Evolutionary conservation across 2,113 vertebrate genomes (phyloP), one percentile per base, ranked within the genome.

Genomic region (Sialia sialis): DNA sequence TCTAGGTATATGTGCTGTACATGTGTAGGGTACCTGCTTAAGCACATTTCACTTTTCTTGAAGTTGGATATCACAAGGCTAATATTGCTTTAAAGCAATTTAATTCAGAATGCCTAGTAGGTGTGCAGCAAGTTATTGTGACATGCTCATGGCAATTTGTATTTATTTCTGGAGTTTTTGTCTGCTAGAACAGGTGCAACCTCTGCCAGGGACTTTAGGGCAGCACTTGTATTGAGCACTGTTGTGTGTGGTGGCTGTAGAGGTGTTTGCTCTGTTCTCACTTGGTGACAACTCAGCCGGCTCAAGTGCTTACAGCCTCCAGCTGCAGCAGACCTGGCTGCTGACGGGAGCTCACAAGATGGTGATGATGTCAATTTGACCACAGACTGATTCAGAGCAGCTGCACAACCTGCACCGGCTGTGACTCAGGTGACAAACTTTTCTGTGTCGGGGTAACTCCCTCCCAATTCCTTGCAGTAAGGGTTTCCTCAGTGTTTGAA

Each of bases 281-380:
- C 11, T 26, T 44, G 4, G 2, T 56, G 30, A 21, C 39, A 83
- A 64, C 17, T 10, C 48, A 22, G 9, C 48, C 43, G 44, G 1
- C 16, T 59, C 22, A 23, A 43, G 29, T 0, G 5, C 8, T 8
- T 2, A 0, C 19, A 58, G 2, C 4, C 18, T 74, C 36, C 16
- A 38, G 15, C 9, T 22, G 36, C 36, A 59, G 7, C 29, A 74
- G 38, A 9, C 22, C 23, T 60, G 2, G 59, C 4, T 43, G 29
- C 38, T 78, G 84, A 46, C 56, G 26, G 60, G 29, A 91, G 41
- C 36, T 91, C 22, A 16, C 12, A 13, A 13, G 25, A 6, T 54
- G 10, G 29, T 27, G 6, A 0, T 49, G 7, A 16, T 54, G 41
- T 10, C 27, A 59, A 0, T 72, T 76, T 84, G 46, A 21, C 36